These are phyloP conservation scores for Diphyllodes magnificus DNA, from an alignment of 2,113 vertebrate species.

Conservation along the genomic window DNA sequence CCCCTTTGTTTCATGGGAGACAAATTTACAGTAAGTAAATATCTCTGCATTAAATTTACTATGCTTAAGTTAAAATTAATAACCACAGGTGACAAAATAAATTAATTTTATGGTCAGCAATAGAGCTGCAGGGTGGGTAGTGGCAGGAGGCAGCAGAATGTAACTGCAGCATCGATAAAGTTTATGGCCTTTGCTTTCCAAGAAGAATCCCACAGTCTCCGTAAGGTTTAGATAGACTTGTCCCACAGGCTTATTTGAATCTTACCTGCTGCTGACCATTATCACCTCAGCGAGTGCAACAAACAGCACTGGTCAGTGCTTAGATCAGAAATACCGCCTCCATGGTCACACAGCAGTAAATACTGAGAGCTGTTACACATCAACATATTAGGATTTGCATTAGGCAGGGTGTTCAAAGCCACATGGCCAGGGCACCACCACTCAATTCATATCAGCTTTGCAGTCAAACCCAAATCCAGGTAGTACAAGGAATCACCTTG, in stretches of 20 bases:
- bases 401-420: not conserved
- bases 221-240: not conserved
- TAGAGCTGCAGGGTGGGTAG: not conserved
- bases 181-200: conserved; percentile 13
- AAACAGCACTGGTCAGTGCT: not conserved
- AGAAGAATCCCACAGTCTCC: not conserved
- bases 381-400: not conserved
- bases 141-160: not conserved
- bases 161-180: not conserved
- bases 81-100: conserved; percentile 49
- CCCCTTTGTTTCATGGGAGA: conserved; percentile 36
- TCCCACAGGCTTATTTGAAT: not conserved
- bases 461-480: not conserved
- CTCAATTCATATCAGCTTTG: not conserved
- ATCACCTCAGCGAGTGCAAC: not conserved
- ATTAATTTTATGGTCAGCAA: conserved; percentile 41
- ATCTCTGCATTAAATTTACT: conserved; percentile 56
- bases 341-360: not conserved
- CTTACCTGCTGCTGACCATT: not conserved
- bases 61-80: conserved; percentile 53
- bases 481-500: not conserved
- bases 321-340: not conserved
- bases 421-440: not conserved
- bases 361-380: not conserved
- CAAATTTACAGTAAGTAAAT: conserved; percentile 62